Conservation (phyloP, 2,888 invertebrate genomes). For the Aleiodes alternator region DNA sequence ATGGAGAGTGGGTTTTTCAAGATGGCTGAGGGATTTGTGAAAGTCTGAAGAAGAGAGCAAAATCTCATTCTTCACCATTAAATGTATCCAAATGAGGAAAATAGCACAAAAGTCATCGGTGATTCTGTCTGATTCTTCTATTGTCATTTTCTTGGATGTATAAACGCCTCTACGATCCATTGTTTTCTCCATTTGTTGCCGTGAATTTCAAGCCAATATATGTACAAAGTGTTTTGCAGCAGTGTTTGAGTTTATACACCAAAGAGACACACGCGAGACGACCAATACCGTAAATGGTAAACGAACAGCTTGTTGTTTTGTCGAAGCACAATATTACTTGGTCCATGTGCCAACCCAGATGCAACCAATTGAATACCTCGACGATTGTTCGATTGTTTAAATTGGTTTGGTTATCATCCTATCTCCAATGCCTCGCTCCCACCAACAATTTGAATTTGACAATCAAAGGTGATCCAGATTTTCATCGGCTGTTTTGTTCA, state of each 20-base stretch:
- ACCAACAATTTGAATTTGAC: conserved; percentile 34
- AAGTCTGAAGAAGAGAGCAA: conserved; percentile 42
- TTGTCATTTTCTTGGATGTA: neutral
- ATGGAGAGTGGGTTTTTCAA: conserved; percentile 35
- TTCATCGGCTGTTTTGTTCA: conserved; percentile 24
- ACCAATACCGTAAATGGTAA: neutral
- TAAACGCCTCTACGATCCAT: neutral
- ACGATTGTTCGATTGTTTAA: conserved; percentile 44
- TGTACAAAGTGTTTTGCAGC: neutral
- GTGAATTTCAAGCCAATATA: neutral
- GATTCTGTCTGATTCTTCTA: neutral
- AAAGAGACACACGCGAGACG: neutral
- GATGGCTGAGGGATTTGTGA: conserved; percentile 9
- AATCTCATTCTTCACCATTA: conserved; percentile 47
- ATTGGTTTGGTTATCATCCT: conserved; percentile 4
- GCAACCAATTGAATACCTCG: conserved; percentile 43
- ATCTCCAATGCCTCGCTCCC: neutral
- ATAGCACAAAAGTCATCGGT: neutral
- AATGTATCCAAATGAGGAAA: conserved; percentile 23
- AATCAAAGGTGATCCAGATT: conserved; percentile 41
- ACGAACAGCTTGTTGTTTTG: conserved; percentile 25
- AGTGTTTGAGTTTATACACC: neutral
- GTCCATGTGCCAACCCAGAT: conserved; percentile 28
- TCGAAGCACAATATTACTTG: conserved; percentile 21
- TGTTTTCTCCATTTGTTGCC: conserved; percentile 19